Percentiles rank a stretch among this genome's conserved stretches.
Conservation (phyloP, 2,797 vertebrate species). For the Spheniscus humboldti region DNA sequence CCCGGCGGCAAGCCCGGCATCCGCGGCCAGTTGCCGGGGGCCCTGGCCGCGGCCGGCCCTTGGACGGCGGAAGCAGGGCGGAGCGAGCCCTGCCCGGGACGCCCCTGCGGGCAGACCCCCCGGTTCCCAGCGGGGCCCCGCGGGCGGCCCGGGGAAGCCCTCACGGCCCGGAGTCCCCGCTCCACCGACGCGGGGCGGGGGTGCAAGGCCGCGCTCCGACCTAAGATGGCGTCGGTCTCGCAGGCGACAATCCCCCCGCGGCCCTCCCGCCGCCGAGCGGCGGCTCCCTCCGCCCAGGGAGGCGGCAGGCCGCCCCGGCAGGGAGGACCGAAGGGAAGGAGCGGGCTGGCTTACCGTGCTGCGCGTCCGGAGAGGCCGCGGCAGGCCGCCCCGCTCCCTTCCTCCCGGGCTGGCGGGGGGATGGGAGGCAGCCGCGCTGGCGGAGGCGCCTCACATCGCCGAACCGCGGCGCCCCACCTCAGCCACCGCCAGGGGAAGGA, state of each 20-base stretch:
- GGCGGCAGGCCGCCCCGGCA: background rate
- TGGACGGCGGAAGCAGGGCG: background rate
- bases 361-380: background rate
- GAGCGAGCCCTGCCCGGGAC: background rate
- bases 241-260: constrained; percentile 27
- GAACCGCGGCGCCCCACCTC: constrained; percentile 30
- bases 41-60: background rate
- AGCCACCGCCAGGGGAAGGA: constrained; percentile 19
- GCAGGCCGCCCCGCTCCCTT: background rate
- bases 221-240: constrained; percentile 70
- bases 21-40: background rate
- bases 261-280: background rate
- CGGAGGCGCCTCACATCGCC: constrained; percentile 57
- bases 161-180: background rate
- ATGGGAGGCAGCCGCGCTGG: constrained; percentile 13
- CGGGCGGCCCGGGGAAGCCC: background rate
- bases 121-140: background rate
- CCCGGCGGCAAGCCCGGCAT: background rate
- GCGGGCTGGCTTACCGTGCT: constrained; percentile 41
- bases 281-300: background rate
- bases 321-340: background rate
- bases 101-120: background rate
- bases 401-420: background rate
- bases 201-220: constrained; percentile 34
- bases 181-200: background rate